These are phyloP conservation scores for Mirza zaza DNA, from an alignment of 2,113 vertebrate genomes.

Conservation along the genomic window DNA sequence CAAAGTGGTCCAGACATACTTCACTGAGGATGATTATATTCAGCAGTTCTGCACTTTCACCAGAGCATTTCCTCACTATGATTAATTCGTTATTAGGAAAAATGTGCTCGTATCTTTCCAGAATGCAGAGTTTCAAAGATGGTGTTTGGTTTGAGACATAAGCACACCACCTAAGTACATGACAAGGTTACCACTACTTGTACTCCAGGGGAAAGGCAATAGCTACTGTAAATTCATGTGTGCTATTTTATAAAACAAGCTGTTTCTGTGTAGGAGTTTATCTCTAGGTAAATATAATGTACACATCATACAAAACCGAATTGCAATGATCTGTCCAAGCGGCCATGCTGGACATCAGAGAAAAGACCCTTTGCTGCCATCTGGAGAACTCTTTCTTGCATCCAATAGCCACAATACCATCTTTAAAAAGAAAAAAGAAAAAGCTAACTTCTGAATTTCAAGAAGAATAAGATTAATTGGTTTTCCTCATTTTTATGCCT, in stretches of 20 bases:
- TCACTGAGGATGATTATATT: neutral
- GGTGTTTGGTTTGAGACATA: constrained; percentile 40
- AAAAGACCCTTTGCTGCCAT: neutral
- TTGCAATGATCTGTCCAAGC: neutral
- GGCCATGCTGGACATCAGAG: neutral
- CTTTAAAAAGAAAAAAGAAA: constrained; percentile 36
- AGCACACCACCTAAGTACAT: constrained; percentile 15
- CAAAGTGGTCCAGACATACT: constrained; percentile 12
- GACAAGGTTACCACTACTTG: constrained; percentile 36
- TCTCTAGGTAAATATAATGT: constrained; percentile 27
- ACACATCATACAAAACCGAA: constrained; percentile 47
- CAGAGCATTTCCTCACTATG: neutral
- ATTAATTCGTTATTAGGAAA: neutral
- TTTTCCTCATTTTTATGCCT: constrained; percentile 45
- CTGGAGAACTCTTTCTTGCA: neutral
- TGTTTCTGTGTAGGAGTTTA: neutral
- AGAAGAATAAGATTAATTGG: constrained; percentile 11
- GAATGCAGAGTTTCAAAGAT: constrained; percentile 57
- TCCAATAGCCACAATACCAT: constrained; percentile 43
- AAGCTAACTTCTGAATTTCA: constrained; percentile 49
- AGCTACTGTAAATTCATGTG: constrained; percentile 24
- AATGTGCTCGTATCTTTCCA: constrained; percentile 41
- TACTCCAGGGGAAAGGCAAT: constrained; percentile 46
- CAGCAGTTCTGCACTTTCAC: neutral
- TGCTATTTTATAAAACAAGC: neutral